Percentiles rank a stretch among this genome's conserved stretches.
These are phyloP conservation scores for Chloebia gouldiae DNA, from an alignment of 2,113 vertebrate genomes.

Conservation along the genomic window DNA sequence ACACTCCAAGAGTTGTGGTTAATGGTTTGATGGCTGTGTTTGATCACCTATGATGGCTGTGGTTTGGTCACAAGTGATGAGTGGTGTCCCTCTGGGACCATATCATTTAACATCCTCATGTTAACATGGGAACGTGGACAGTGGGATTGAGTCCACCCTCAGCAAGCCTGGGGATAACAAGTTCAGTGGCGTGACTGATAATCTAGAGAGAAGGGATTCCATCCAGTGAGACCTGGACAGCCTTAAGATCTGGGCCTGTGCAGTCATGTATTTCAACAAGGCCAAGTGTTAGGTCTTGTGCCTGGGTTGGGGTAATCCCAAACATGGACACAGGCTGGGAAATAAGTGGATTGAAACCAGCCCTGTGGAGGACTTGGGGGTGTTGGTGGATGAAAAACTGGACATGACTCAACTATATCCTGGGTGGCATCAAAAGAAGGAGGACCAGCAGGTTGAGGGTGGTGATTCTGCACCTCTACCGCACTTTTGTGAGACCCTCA, in stretches of 20 bases:
- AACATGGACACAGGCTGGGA: background rate
- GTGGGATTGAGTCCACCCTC: background rate
- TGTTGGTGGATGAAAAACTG: background rate
- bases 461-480: background rate
- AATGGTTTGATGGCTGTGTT: background rate
- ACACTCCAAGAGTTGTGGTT: background rate
- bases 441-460: background rate
- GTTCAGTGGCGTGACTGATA: background rate
- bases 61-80: background rate
- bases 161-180: background rate
- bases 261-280: background rate
- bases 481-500: background rate
- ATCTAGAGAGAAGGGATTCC: background rate
- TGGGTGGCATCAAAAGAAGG: background rate
- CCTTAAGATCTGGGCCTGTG: background rate
- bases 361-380: background rate
- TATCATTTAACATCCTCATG: background rate
- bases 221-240: background rate
- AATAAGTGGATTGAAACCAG: background rate
- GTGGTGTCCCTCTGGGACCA: background rate
- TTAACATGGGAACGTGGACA: fast-evolving
- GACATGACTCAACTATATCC: background rate
- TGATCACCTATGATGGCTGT: background rate
- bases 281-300: background rate
- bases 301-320: background rate